Evolutionary conservation across 2,888 invertebrate genomes (phyloP).

Genomic region (Heliconius aoede): DNA sequence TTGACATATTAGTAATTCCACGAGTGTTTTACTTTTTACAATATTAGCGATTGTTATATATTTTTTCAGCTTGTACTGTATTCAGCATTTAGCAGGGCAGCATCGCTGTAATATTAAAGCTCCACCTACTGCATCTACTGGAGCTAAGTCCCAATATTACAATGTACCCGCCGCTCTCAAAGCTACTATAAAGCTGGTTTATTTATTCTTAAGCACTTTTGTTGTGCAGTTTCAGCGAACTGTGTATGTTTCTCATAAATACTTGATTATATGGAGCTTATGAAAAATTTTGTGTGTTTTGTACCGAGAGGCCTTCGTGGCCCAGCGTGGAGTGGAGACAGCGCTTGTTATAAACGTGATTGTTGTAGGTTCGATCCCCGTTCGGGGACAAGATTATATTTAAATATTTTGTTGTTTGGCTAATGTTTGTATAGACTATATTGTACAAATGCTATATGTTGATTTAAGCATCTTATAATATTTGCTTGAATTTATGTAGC

Average conservation of each 20-base stretch:
- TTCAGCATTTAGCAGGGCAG: too few relatives aligned
- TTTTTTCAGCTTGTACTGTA: too few relatives aligned
- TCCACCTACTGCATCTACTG: background rate
- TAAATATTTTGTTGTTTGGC: too few relatives aligned
- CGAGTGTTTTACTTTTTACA: too few relatives aligned
- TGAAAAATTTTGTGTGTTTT: slow-evolving; percentile 7
- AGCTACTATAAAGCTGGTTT: slow-evolving; percentile 20
- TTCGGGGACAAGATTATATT: background rate
- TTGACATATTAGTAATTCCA: too few relatives aligned
- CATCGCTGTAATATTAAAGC: background rate
- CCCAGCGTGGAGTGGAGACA: too few relatives aligned
- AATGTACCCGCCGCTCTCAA: slow-evolving; percentile 14
- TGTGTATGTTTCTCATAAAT: background rate
- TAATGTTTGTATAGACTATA: too few relatives aligned
- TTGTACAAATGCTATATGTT: too few relatives aligned
- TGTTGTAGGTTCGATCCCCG: background rate
- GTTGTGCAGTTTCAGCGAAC: slow-evolving; percentile 22
- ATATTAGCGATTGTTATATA: too few relatives aligned
- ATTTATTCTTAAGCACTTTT: slow-evolving; percentile 33
- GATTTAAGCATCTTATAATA: too few relatives aligned
- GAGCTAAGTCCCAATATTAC: background rate
- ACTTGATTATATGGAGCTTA: background rate
- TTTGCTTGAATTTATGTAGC: too few relatives aligned
- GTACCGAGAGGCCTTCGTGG: background rate
- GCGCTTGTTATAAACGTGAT: background rate